Base-by-base conservation (phyloP, 2,113 vertebrate species). In the Periophthalmus modestus region DNA sequence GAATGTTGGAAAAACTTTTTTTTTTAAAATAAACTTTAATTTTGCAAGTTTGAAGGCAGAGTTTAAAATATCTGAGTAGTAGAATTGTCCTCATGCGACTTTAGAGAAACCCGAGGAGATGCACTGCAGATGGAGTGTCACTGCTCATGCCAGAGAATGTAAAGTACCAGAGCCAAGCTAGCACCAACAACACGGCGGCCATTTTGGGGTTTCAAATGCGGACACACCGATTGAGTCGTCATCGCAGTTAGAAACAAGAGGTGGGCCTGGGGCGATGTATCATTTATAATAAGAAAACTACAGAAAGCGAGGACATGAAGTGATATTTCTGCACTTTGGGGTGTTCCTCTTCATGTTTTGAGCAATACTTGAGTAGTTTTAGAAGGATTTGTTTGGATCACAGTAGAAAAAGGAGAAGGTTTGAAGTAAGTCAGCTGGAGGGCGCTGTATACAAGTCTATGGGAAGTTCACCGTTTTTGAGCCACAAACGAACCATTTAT, bases 81-180 rank as follows among this genome's bases (percentile, higher is more conserved):
- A 63, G 61, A 77, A 55, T 74, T 78, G 57, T 80, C 67, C 74
- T 79, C 71, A 71, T 48, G 54, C 46, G 73, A 72, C 68, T 71
- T 81, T 46, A 77, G 79, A 77, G 69, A 76, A 76, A 80, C 67
- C 62, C 68, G 47, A 88, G 23, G 66, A 72, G 68, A 70, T 52
- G 70, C 16, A 46, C 59, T 47, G 2, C 46, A 3, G 68, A 28
- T 72, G 52, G 36, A 21, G 19, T 47, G 34, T 57, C 21, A 81
- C 54, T 19, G 57, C 61, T 28, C 19, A 43, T 21, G 52, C 66
- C 15, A 48, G 58, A 5, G 34, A 68, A 43, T 47, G 34, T 68
- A 18, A n/a, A 71, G 61, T 14, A 34, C 33, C 12, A 47, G 46
- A 47, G 46, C 46, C 46, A 47, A 47, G 12, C 48, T 4, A 18